Base-by-base conservation (phyloP, 2,113 vertebrate genomes). In the Vidua chalybeata region DNA sequence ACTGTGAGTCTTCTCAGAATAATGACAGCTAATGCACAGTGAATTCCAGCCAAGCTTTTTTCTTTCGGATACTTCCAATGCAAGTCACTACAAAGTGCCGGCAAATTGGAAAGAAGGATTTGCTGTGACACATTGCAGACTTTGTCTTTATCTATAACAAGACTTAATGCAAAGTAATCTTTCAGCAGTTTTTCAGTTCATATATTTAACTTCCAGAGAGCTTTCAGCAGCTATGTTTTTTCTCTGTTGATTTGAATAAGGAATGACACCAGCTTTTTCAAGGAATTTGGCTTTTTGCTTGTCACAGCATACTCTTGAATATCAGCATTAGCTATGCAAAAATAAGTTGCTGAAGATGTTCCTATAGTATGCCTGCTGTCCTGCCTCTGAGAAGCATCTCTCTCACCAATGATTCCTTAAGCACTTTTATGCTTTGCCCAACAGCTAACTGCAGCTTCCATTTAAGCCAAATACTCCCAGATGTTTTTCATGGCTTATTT, bases 401-500 rank as follows among this genome's bases (percentile, higher is more conserved):
- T 81, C 33, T 92, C 39, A 28, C 43, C 45, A 52, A 19, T 24
- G 26, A 59, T 46, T 81, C 56, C 56, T 75, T 59, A 77, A 61
- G 35, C 28, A 27, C 19, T 93, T 87, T 37, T 51, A 17, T 62
- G 18, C 41, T 26, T 10, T 82, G 41, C 51, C 51, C 72, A 68
- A 7, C n/a, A 92, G 48, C 51, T 80, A 54, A 49, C 59, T 77
- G 55, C 21, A 63, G 43, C 63, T 92, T 88, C 67, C 67, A 31
- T 84, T 66, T 51, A 11, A 68, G 27, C 64, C 85, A 88, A 46
- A 55, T 17, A 13, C 37, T 85, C 37, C 9, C 59, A 73, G 55
- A n/a, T 90, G 68, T 88, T 93, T 96, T 76, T 67, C 59, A 33
- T 58, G 85, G 31, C 28, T 83, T 88, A 39, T 80, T 95, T 94